A percentile compares a stretch with the other conserved stretches of the same genome.
Conservation (phyloP, 2,888 invertebrate species). For the Plagiodera versicolora region DNA sequence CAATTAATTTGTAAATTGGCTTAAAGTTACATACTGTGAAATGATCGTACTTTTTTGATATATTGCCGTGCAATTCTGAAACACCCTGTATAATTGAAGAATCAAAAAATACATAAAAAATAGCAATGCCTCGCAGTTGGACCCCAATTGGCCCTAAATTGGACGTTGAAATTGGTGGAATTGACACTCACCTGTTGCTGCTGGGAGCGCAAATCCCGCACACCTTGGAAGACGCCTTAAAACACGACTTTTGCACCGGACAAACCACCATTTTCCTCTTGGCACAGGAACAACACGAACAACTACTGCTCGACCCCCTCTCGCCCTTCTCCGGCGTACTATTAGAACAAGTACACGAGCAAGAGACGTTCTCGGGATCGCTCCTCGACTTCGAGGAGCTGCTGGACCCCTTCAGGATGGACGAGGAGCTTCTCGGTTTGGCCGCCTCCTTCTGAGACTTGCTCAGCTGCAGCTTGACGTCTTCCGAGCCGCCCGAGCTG, state of each 20-base stretch:
- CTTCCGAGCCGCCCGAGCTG: background rate
- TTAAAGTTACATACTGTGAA: no score
- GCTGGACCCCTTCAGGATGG: conserved; percentile 3
- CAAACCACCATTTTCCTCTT: background rate
- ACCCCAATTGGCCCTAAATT: no score
- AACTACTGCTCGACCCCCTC: background rate
- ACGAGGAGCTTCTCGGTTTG: background rate
- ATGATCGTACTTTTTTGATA: no score
- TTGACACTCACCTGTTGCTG: background rate
- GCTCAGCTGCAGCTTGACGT: background rate
- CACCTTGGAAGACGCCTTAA: background rate
- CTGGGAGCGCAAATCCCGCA: no score
- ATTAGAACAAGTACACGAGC: conserved; percentile 9
- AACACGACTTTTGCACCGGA: background rate
- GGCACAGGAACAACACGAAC: background rate
- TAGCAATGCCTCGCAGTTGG: no score
- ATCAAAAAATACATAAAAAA: no score
- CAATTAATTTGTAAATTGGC: no score
- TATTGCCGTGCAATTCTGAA: no score
- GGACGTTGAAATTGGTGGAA: no score
- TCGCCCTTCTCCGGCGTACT: background rate
- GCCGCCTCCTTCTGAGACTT: background rate
- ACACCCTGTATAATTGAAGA: no score
- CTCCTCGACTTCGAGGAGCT: conserved; percentile 10
- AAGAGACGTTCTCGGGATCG: conserved; percentile 3